A percentile compares a stretch with the other conserved stretches of the same genome.
Conservation (phyloP, 2,888 invertebrate genomes). For the Heliconius hortense region DNA sequence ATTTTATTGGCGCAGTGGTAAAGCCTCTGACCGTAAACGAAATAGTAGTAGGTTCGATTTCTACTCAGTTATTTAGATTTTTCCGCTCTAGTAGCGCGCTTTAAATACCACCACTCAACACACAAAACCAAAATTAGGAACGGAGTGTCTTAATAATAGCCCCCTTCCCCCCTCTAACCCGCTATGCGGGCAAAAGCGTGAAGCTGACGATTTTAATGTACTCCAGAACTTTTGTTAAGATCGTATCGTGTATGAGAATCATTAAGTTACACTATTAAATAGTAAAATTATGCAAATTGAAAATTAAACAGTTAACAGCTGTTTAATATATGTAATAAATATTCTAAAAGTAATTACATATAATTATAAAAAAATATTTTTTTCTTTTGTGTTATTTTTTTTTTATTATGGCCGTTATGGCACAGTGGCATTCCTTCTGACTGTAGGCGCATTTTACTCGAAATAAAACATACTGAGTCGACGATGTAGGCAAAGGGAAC, state of each 20-base stretch:
- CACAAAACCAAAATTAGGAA: background rate
- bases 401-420: no score
- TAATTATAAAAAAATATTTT: background rate
- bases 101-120: background rate
- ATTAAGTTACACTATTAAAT: background rate
- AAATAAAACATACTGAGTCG: no score
- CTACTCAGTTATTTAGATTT: background rate
- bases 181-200: background rate
- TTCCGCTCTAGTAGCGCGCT: background rate
- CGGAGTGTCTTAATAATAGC: background rate
- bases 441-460: no score
- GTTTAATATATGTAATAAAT: background rate
- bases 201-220: background rate
- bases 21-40: background rate
- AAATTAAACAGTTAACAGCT: constrained; percentile 1
- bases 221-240: background rate
- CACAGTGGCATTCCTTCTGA: no score
- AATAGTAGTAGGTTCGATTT: background rate
- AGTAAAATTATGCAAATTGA: constrained; percentile 13
- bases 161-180: no score
- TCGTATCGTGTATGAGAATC: background rate
- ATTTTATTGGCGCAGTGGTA: background rate
- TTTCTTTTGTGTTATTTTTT: background rate
- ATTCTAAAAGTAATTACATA: background rate
- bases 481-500: background rate